Evolutionary conservation across 2,888 invertebrate species (phyloP).

Genomic region (Flexamia atlantica): DNA sequence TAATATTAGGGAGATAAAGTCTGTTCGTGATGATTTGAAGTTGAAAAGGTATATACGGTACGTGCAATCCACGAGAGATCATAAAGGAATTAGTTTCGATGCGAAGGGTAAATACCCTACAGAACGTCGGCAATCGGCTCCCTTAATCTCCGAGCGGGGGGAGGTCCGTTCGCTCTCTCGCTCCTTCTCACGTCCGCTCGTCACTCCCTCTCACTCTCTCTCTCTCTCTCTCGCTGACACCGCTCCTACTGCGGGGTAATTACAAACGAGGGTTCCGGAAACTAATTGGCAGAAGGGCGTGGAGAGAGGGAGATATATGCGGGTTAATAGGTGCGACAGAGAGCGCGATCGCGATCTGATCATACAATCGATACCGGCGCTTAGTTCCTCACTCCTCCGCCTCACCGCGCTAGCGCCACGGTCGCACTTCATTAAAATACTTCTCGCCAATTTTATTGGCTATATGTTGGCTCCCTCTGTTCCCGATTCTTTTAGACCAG

Average conservation of each 20-base stretch:
- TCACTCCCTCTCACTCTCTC: slow-evolving; percentile 2
- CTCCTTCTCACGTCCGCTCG: too few relatives aligned
- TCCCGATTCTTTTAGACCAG: slow-evolving; percentile 35
- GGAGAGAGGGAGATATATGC: not conserved
- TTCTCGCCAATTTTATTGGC: slow-evolving; percentile 40
- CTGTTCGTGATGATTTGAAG: not conserved
- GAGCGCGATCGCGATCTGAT: slow-evolving; percentile 7
- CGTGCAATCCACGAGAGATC: slow-evolving; percentile 15
- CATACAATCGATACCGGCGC: slow-evolving; percentile 13
- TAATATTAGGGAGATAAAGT: too few relatives aligned
- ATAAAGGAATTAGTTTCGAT: slow-evolving; percentile 35
- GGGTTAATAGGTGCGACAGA: slow-evolving; percentile 27
- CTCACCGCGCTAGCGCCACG: not conserved
- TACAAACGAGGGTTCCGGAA: slow-evolving; percentile 22
- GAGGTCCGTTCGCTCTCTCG: not conserved
- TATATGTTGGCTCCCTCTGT: slow-evolving; percentile 23
- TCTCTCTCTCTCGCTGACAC: slow-evolving; percentile 11
- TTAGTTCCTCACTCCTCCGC: slow-evolving; percentile 31
- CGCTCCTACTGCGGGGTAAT: not conserved
- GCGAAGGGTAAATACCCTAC: slow-evolving; percentile 31
- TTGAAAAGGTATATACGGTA: slow-evolving; percentile 14
- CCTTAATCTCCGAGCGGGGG: slow-evolving; percentile 2
- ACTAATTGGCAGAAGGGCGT: slow-evolving; percentile 16
- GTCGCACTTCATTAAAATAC: slow-evolving; percentile 44
- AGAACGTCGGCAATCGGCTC: slow-evolving; percentile 37